Evolutionary conservation across 2,797 vertebrate species (phyloP), one percentile per base, ranked within the genome.

Genomic region (Esox masquinongy): DNA sequence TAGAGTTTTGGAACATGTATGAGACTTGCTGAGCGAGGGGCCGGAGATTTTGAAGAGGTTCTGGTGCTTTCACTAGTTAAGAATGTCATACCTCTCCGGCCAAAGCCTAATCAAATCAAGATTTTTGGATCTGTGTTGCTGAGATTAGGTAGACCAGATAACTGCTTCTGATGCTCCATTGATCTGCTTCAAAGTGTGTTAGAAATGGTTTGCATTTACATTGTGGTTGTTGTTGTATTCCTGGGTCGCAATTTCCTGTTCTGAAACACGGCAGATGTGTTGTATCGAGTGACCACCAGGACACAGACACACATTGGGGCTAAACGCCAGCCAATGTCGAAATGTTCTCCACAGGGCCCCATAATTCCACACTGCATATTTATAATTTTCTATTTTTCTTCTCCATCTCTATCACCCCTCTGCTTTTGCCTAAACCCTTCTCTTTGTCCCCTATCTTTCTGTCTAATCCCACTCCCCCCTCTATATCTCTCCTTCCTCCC

Each of bases 341-440:
- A 26, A 29, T 16, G 5, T 64, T 24, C 61, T 29, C 22, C 16
- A 19, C 12, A 49, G 14, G 49, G 56, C 16, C 11, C 14, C 5
- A 19, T 49, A 64, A 8, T 5, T 29, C 8, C 12, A 22, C 8
- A 53, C 26, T 7, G 19, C 22, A 31, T 24, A 1, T 49, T 43
- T 92, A 92, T 85, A 7, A 39, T 9, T 26, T 39, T 77, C 36
- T 70, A 24, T 61, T 29, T 22, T 49, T 11, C 29, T 22, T 61
- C 17, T 22, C 19, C 39, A 22, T 39, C 36, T 61, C 63, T 66
- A 0, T 29, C 26, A 29, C 63, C 36, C 36, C 36, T 39, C 36
- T 31, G 29, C 29, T 31, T 31, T 31, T 31, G 29, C 29, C 29
- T 31, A 31, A 31, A 1, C 29, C 29, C 39, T 17, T 70, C 31